Conservation (phyloP, 1,140 invertebrate species). For the Diploscapter pachys region DNA sequence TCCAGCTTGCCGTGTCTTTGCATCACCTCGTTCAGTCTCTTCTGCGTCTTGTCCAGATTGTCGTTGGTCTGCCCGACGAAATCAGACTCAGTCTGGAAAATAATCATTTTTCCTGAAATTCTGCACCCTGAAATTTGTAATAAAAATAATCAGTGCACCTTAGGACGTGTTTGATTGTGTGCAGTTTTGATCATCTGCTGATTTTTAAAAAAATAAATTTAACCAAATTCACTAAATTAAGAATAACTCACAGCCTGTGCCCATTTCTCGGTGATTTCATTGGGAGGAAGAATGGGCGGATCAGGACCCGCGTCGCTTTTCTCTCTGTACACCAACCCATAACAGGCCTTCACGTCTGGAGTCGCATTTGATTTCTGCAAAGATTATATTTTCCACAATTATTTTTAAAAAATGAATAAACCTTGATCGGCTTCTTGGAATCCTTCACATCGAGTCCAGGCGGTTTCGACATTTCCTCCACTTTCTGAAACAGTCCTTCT, state of each 20-base stretch:
- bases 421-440: too few relatives aligned
- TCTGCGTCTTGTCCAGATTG: conserved; percentile 15
- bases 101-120: neutral
- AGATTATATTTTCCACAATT: neutral
- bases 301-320: neutral
- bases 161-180: too few relatives aligned
- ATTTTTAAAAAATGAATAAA: too few relatives aligned
- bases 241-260: neutral
- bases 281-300: conserved; percentile 2
- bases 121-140: conserved; percentile 3
- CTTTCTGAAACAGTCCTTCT: conserved; percentile 8
- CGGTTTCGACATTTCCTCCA: conserved; percentile 12
- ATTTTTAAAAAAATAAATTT: too few relatives aligned
- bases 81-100: neutral
- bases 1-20: conserved; percentile 18
- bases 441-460: conserved; percentile 8
- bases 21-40: conserved; percentile 12
- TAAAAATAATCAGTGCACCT: neutral
- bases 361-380: conserved; percentile 27
- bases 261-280: conserved; percentile 22
- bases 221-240: conserved; percentile 3
- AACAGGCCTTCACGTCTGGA: conserved; percentile 49
- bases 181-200: too few relatives aligned
- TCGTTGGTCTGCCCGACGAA: conserved; percentile 15
- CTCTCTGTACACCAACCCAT: conserved; percentile 45